Evolutionary conservation across 2,113 vertebrate genomes (phyloP).

Genomic region (Xerus inauris): DNA sequence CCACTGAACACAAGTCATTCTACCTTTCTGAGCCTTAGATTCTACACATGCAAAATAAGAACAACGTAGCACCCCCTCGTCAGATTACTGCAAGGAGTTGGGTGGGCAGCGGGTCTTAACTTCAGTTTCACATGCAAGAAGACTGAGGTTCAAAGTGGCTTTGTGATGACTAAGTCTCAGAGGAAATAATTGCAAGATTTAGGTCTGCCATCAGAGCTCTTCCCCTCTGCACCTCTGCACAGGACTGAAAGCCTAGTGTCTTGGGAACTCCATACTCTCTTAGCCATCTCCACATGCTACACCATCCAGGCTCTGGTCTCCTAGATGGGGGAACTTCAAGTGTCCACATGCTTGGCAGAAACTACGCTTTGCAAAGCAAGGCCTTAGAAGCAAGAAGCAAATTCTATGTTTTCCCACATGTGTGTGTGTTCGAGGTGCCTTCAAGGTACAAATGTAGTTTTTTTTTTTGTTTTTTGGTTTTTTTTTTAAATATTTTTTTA

Average conservation of each 20-base stretch:
- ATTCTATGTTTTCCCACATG: neutral
- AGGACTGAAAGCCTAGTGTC: neutral
- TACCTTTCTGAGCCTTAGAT: neutral
- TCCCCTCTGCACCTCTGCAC: rapidly evolving
- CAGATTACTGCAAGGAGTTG: neutral
- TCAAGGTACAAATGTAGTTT: neutral
- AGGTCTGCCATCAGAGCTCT: neutral
- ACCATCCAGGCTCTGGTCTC: rapidly evolving
- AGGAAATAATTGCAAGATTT: neutral
- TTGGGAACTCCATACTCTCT: neutral
- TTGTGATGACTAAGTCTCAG: neutral
- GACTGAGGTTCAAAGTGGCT: rapidly evolving
- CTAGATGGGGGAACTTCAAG: neutral
- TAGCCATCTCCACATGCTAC: neutral
- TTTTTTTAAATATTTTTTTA: too few relatives aligned
- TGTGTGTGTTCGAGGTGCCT: neutral
- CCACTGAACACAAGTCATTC: neutral
- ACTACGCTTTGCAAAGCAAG: neutral
- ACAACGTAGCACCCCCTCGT: rapidly evolving
- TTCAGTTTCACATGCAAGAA: neutral
- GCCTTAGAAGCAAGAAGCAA: neutral
- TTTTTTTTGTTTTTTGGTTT: too few relatives aligned
- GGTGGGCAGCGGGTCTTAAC: neutral
- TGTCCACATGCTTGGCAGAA: neutral
- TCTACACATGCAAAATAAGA: neutral